A percentile compares a stretch with the other conserved stretches of the same genome.
phyloP scores from a whole-genome alignment of 2,888 invertebrate species.

The Oscheius myriophilus region DNA sequence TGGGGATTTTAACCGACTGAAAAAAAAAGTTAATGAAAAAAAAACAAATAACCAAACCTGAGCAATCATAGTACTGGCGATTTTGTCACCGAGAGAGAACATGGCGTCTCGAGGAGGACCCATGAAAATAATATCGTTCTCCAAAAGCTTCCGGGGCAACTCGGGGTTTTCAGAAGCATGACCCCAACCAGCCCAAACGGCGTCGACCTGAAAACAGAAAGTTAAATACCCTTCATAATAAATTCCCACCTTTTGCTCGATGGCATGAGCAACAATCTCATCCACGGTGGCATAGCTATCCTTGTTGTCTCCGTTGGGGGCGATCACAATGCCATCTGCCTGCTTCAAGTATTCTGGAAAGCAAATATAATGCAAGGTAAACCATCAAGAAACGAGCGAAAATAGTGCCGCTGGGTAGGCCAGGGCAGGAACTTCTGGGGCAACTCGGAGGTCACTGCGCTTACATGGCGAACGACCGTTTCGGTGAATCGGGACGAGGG shows the following conservation, averaged over 20 bases:
- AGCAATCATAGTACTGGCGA: constrained; percentile 97
- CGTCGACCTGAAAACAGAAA: constrained; percentile 74
- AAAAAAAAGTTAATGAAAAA: constrained; percentile 21
- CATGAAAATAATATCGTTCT: constrained; percentile 90
- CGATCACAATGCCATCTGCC: constrained; percentile 98
- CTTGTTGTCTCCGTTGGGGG: constrained; percentile 96
- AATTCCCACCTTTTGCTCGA: constrained; percentile 83
- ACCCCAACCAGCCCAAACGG: constrained; percentile 99
- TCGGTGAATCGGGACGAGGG: constrained; percentile 16
- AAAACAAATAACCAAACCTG: constrained; percentile 76
- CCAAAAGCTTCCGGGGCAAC: constrained; percentile 89
- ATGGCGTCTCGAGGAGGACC: constrained; percentile 92
- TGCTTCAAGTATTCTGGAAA: constrained; percentile 94
- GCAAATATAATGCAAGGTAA: background rate
- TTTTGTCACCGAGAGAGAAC: constrained; percentile 99
- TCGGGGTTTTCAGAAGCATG: constrained; percentile 99
- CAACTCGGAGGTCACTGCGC: too few relatives aligned
- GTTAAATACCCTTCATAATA: background rate
- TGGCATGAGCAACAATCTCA: constrained; percentile 93
- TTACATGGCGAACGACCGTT: constrained; percentile 20
- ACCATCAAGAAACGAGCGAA: background rate
- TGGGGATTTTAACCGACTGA: constrained; percentile 88
- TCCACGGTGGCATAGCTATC: constrained; percentile 99
- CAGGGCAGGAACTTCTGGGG: too few relatives aligned
- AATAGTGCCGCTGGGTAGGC: constrained; percentile 2